Evolutionary conservation across 64 coral and sea anemone genomes (phyloP), one percentile per base, ranked within the genome.

Genomic region (Platygyra sinensis): DNA sequence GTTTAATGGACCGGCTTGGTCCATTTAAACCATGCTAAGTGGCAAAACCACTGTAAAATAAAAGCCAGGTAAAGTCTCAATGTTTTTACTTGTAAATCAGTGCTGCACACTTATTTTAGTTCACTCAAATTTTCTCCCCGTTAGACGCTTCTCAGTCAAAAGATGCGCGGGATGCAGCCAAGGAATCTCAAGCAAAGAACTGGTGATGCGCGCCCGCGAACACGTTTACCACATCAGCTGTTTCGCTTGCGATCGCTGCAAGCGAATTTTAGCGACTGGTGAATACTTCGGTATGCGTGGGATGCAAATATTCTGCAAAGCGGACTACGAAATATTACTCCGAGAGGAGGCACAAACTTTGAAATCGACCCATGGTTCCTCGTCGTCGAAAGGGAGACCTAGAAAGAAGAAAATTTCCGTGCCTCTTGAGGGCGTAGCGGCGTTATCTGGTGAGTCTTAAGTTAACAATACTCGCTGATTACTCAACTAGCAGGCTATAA

Each of bases 241-340:
- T 86, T 98, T 98, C 82, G 94, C 96, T 60, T 98, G 96, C 87
- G 96, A 95, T 73, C 96, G 94, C 85, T 98, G 96, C 79, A 98
- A 98, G 52, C 93, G 96, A 78, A 95, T 98, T 55, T 89, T 98
- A 72, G 91, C 93, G 52, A 98, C 96, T n/a, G 96, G 96, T 27
- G 96, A 98, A 88, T 95, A 95, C 78, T 98, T 98, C 87, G 96
- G 94, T 16, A 98, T 98, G 96, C 94, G 91, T 39, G 91, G 93
- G 83, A 86, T 87, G 78, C 89, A 77, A 61, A 93, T 98, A 63
- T 98, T 88, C 73, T 98, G 96, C 69, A 95, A 98, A 74, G 90
- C 90, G 33, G 93, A 98, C 87, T 98, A 95, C 64, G 93, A 95
- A 62, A 77, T 92, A 10, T 60, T 98, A 49, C 78, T 93, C n/a